phyloP scores from a whole-genome alignment of 1,140 invertebrate genomes.

The Drosophila sturtevanti region DNA sequence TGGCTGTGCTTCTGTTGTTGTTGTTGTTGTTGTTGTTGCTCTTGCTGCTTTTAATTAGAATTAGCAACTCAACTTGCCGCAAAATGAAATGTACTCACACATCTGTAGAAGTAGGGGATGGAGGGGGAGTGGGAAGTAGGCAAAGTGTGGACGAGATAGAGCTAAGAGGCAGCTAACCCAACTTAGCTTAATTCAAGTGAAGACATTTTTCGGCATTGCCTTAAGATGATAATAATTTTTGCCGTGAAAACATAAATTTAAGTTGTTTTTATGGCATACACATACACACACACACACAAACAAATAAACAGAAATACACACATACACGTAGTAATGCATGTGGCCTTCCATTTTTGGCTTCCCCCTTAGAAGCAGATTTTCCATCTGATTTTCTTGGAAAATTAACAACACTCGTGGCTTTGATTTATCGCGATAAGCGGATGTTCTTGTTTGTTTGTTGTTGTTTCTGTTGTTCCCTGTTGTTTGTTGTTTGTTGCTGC shows the following conservation, averaged over 20 bases:
- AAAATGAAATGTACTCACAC: slow-evolving; percentile 50
- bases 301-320: slow-evolving; percentile 19
- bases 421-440: slow-evolving; percentile 78
- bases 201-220: slow-evolving; percentile 16
- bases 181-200: slow-evolving; percentile 10
- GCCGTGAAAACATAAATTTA: slow-evolving; percentile 79
- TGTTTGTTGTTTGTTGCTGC: slow-evolving; percentile 25
- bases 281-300: slow-evolving; percentile 17
- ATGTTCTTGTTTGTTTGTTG: slow-evolving; percentile 47
- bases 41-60: slow-evolving; percentile 73
- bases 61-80: slow-evolving; percentile 58
- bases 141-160: neutral
- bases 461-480: slow-evolving; percentile 21
- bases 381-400: slow-evolving; percentile 69
- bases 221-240: slow-evolving; percentile 57
- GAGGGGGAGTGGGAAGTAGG: neutral
- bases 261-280: slow-evolving; percentile 64
- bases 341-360: slow-evolving; percentile 25
- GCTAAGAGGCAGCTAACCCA: slow-evolving; percentile 13
- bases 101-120: slow-evolving; percentile 11
- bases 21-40: slow-evolving; percentile 50
- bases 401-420: slow-evolving; percentile 79
- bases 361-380: slow-evolving; percentile 2
- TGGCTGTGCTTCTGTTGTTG: slow-evolving; percentile 11
- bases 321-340: slow-evolving; percentile 26